Percentiles rank a stretch among this genome's conserved stretches.
Conservation (phyloP, 1,140 invertebrate genomes). For the Tetraneura akinire region DNA sequence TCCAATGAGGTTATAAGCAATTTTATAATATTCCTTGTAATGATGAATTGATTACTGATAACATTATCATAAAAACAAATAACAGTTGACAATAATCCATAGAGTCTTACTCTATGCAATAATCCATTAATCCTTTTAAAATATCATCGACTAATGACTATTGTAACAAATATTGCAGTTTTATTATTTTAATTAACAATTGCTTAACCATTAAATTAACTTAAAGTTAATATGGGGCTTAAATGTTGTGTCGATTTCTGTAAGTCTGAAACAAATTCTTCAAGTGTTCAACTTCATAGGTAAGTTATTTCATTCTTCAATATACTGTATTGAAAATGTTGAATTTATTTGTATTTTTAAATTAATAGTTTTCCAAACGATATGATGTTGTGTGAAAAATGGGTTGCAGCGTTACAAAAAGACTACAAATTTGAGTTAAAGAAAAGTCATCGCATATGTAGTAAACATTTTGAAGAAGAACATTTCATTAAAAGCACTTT, state of each 20-base stretch:
- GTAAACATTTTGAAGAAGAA: neutral
- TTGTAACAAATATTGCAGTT: too few relatives aligned
- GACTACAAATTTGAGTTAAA: neutral
- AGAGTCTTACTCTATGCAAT: too few relatives aligned
- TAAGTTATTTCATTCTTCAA: neutral
- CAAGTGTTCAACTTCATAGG: neutral
- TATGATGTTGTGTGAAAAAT: neutral
- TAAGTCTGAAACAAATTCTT: neutral
- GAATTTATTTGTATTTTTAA: neutral
- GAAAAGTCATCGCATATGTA: constrained; percentile 9
- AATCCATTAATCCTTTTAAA: too few relatives aligned
- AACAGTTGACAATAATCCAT: neutral
- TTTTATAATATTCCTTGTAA: neutral
- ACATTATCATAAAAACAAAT: neutral
- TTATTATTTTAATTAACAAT: too few relatives aligned
- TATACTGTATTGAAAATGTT: neutral
- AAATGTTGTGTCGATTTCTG: neutral
- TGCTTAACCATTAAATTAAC: too few relatives aligned
- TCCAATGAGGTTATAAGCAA: neutral
- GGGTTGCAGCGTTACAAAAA: neutral
- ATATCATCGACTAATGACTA: neutral
- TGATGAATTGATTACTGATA: neutral
- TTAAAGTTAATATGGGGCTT: neutral
- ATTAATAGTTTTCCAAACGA: neutral
- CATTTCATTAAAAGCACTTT: neutral